Evolutionary conservation across 2,113 vertebrate genomes (phyloP).

Genomic region (Nycticryphes semicollaris): DNA sequence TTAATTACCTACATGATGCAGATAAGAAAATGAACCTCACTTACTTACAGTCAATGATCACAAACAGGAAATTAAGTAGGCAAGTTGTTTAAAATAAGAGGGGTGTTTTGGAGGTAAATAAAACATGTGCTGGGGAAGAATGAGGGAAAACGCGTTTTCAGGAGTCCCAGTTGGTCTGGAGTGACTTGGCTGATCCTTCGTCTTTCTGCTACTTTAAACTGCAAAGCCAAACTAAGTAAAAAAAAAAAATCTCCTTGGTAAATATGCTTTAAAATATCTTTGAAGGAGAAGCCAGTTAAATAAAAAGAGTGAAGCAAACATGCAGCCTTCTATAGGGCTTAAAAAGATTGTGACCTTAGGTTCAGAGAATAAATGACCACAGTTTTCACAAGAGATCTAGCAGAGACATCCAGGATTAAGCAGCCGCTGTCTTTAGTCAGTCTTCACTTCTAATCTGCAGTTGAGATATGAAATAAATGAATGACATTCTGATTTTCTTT

Average conservation of each 20-base stretch:
- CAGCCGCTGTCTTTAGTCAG: constrained; percentile 65
- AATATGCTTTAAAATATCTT: constrained; percentile 75
- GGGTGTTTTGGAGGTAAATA: constrained; percentile 76
- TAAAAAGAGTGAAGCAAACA: constrained; percentile 70
- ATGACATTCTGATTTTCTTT: constrained; percentile 33
- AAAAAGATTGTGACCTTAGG: constrained; percentile 73
- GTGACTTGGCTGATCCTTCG: constrained; percentile 40
- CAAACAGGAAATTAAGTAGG: constrained; percentile 85
- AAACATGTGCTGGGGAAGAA: constrained; percentile 58
- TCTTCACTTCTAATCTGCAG: constrained; percentile 57
- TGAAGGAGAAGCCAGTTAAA: constrained; percentile 65
- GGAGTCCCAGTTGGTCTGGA: constrained; percentile 35
- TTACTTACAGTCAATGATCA: constrained; percentile 79
- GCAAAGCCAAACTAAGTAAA: constrained; percentile 57
- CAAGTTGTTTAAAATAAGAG: constrained; percentile 80
- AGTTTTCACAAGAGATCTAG: constrained; percentile 72
- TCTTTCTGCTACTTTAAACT: constrained; percentile 65
- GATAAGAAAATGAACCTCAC: constrained; percentile 89
- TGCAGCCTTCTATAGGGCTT: constrained; percentile 72
- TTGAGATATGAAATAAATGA: constrained; percentile 25
- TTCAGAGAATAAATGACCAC: constrained; percentile 72
- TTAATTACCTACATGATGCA: constrained; percentile 88
- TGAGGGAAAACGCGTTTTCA: constrained; percentile 33
- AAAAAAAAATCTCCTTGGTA: constrained; percentile 70
- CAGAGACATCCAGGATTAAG: constrained; percentile 66